Conservation (phyloP, 2,113 vertebrate species). For the Microtus montanus region DNA sequence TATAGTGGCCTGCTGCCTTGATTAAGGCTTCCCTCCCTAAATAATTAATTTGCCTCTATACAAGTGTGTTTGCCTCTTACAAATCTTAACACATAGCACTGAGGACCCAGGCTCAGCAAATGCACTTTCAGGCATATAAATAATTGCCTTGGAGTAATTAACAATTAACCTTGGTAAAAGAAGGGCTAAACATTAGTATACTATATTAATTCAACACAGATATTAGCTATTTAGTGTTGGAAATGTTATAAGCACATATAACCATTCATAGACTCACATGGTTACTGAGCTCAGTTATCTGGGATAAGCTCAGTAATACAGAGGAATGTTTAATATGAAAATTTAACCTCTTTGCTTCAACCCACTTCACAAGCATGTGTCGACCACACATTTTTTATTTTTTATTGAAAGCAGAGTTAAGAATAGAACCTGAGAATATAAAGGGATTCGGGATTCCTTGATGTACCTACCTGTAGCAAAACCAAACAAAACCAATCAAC, state of each 20-base stretch:
- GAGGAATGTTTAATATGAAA: constrained; percentile 9
- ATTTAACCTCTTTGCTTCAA: constrained; percentile 39
- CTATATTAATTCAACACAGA: constrained; percentile 60
- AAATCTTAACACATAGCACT: constrained; percentile 41
- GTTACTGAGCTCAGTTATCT: constrained; percentile 39
- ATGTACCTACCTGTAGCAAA: neutral
- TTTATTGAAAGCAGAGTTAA: neutral
- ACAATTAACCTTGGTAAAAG: constrained; percentile 73
- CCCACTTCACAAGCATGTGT: constrained; percentile 11
- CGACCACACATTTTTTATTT: neutral
- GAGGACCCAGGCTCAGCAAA: constrained; percentile 62
- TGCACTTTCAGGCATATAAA: constrained; percentile 54
- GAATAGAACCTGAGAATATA: neutral
- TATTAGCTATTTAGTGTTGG: constrained; percentile 58
- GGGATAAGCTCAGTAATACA: constrained; percentile 13
- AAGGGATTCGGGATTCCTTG: neutral
- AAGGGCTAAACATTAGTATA: constrained; percentile 54
- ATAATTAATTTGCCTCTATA: constrained; percentile 77
- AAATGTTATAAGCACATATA: constrained; percentile 51
- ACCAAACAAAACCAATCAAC: neutral
- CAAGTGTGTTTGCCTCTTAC: constrained; percentile 57
- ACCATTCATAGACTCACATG: constrained; percentile 26
- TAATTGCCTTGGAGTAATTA: constrained; percentile 74
- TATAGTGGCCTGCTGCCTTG: constrained; percentile 59
- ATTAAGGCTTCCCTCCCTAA: constrained; percentile 67